phyloP scores from a whole-genome alignment of 1,140 invertebrate genomes.

The Zaprionus ornatus region DNA sequence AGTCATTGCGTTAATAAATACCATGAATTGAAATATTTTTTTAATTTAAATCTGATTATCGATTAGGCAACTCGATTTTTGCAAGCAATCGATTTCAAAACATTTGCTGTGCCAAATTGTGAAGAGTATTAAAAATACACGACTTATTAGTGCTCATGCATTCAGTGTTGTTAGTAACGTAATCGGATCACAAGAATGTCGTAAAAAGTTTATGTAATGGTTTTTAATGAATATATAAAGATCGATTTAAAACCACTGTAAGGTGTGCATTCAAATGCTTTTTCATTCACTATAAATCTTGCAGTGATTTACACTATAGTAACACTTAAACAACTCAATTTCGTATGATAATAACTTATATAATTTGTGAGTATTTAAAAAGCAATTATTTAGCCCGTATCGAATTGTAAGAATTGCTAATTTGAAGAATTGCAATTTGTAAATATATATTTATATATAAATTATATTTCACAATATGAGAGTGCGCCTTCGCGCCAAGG shows the following conservation, averaged over 20 bases:
- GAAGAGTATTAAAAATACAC: too few relatives aligned
- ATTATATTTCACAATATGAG: constrained; percentile 4
- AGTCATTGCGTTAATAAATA: too few relatives aligned
- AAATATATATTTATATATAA: not conserved
- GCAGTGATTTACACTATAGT: not conserved
- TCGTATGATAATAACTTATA: not conserved
- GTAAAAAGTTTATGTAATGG: not conserved
- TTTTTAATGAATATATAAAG: not conserved
- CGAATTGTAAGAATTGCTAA: not conserved
- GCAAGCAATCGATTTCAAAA: not conserved
- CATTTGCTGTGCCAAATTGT: too few relatives aligned
- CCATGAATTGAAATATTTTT: too few relatives aligned
- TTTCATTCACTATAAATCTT: not conserved
- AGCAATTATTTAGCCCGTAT: not conserved
- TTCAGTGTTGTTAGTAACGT: too few relatives aligned
- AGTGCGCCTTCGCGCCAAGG: constrained; percentile 40
- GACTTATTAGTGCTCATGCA: too few relatives aligned
- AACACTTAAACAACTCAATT: not conserved
- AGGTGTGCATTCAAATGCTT: not conserved
- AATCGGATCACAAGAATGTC: too few relatives aligned
- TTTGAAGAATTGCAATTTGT: not conserved
- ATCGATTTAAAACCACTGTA: not conserved
- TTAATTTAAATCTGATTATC: too few relatives aligned
- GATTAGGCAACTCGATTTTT: not conserved
- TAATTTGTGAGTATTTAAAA: constrained; percentile 6